Evolutionary conservation across 2,113 vertebrate genomes (phyloP).

Genomic region (Caretta caretta): DNA sequence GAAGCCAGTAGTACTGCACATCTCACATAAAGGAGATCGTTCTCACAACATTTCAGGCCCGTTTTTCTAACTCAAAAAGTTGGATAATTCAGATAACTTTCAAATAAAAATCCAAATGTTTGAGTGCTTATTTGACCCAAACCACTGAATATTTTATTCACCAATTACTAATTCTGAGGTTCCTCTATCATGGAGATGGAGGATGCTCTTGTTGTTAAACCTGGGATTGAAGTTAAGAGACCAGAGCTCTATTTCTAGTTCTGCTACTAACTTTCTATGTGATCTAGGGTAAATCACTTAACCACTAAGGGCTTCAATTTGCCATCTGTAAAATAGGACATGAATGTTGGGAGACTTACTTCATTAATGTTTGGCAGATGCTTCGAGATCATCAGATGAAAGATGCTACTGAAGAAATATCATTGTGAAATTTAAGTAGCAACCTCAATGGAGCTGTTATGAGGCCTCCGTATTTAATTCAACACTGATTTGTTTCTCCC

Average conservation of each 20-base stretch:
- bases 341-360: slow-evolving; percentile 26
- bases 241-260: slow-evolving; percentile 55
- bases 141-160: slow-evolving; percentile 6
- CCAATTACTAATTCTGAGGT: not conserved
- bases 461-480: not conserved
- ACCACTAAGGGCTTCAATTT: slow-evolving; percentile 44
- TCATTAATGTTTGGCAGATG: not conserved
- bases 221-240: slow-evolving; percentile 55
- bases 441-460: not conserved
- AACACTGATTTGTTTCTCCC: not conserved
- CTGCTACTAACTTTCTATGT: slow-evolving; percentile 50
- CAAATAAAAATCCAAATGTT: not conserved
- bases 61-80: accelerated
- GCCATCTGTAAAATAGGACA: slow-evolving; percentile 59
- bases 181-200: slow-evolving; percentile 45
- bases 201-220: slow-evolving; percentile 65
- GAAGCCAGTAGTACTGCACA: not conserved
- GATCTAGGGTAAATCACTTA: slow-evolving; percentile 49
- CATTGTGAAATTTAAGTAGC: slow-evolving; percentile 30
- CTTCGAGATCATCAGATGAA: not conserved
- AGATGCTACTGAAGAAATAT: slow-evolving; percentile 28
- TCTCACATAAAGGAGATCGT: not conserved
- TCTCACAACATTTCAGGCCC: not conserved
- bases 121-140: not conserved
- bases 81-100: not conserved